phyloP scores from a whole-genome alignment of 2,888 invertebrate genomes.

The Eumacrocentrus americanus region DNA sequence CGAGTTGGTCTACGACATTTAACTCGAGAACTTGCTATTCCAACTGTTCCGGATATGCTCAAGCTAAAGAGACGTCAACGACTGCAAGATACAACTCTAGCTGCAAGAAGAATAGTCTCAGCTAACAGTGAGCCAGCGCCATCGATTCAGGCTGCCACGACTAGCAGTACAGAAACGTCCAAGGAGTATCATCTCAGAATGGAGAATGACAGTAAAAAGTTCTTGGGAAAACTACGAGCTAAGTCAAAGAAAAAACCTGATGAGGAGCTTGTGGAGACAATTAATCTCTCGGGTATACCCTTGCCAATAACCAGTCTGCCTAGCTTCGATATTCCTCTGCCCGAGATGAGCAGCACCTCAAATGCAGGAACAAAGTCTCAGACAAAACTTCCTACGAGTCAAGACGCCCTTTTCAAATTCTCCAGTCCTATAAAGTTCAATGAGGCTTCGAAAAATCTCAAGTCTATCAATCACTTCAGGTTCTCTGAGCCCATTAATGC shows the following conservation, averaged over 20 bases:
- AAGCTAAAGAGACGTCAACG: slow-evolving; percentile 68
- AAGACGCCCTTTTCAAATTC: slow-evolving; percentile 47
- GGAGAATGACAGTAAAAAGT: slow-evolving; percentile 55
- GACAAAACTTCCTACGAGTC: slow-evolving; percentile 1
- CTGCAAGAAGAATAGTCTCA: slow-evolving; percentile 69
- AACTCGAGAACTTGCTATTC: slow-evolving; percentile 66
- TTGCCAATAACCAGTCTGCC: slow-evolving; percentile 67
- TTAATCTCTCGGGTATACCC: slow-evolving; percentile 65
- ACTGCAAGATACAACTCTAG: slow-evolving; percentile 68
- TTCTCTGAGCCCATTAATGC: slow-evolving; percentile 65
- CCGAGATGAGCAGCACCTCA: slow-evolving; percentile 42
- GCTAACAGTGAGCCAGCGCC: slow-evolving; percentile 44
- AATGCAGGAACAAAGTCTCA: slow-evolving; percentile 8
- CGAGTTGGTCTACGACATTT: slow-evolving; percentile 56
- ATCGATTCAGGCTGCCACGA: not conserved
- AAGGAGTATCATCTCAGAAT: slow-evolving; percentile 51
- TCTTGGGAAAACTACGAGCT: slow-evolving; percentile 61
- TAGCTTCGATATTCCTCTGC: slow-evolving; percentile 64
- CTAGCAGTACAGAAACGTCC: not conserved
- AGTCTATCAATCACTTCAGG: slow-evolving; percentile 65
- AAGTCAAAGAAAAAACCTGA: slow-evolving; percentile 53
- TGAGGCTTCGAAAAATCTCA: slow-evolving; percentile 58
- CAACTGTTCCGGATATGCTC: slow-evolving; percentile 69
- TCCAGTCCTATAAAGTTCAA: slow-evolving; percentile 63
- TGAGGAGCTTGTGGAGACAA: slow-evolving; percentile 59